Conservation (phyloP, 2,797 vertebrate genomes). For the Gymnodraco acuticeps region DNA sequence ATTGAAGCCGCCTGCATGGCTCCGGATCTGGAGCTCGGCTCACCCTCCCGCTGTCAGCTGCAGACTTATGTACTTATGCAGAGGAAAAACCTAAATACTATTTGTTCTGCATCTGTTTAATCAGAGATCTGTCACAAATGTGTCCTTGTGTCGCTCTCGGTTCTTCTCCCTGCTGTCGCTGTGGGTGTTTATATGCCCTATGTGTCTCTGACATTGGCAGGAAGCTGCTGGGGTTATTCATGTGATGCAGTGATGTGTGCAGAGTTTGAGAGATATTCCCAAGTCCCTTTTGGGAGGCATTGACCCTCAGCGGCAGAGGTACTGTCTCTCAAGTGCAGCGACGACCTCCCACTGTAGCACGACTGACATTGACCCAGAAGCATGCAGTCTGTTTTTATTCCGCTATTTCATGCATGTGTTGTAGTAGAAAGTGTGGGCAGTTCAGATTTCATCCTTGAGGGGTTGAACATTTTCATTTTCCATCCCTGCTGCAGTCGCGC, state of each 20-base stretch:
- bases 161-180: conserved; percentile 41
- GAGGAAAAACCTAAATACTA: conserved; percentile 27
- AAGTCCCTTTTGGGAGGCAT: conserved; percentile 54
- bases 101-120: conserved; percentile 46
- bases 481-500: too few relatives aligned
- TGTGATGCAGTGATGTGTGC: conserved; percentile 71
- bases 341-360: conserved; percentile 37
- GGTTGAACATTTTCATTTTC: conserved; percentile 31
- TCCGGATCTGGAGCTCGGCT: conserved; percentile 43
- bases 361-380: conserved; percentile 68
- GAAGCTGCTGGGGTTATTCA: conserved; percentile 58
- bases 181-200: conserved; percentile 43
- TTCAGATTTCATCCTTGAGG: conserved; percentile 41
- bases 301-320: conserved; percentile 67
- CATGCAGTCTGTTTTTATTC: conserved; percentile 18
- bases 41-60: conserved; percentile 25
- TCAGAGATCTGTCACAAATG: conserved; percentile 49
- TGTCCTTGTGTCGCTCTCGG: conserved; percentile 33
- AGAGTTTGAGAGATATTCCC: conserved; percentile 55
- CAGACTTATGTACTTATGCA: conserved; percentile 12
- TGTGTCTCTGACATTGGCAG: conserved; percentile 62
- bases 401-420: conserved; percentile 9
- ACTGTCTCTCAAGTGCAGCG: conserved; percentile 42
- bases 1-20: conserved; percentile 55
- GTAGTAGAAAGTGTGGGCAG: conserved; percentile 7